Base-by-base conservation (phyloP, 2,113 vertebrate genomes). In the Corythaeola cristata region DNA sequence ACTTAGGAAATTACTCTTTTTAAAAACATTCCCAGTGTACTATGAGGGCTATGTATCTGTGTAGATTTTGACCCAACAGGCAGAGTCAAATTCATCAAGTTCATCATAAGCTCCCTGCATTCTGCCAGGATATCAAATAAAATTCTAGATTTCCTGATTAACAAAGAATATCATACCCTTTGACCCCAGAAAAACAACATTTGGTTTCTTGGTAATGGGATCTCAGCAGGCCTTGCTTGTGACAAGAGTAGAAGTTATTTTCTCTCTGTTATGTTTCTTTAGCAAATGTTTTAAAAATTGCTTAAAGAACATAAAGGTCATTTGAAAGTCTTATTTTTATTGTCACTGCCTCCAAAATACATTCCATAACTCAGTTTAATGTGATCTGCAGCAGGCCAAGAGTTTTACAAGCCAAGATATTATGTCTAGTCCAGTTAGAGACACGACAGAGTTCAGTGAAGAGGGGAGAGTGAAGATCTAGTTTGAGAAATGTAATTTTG, bases 291-390 rank as follows among this genome's bases (percentile, higher is more conserved):
- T 97, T 93, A 78, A 95, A 93, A 93, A 95, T 93, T 96, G 80
- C 92, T 97, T 96, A 63, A 97, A 94, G 88, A 96, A 96, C 92
- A 76, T 96, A 95, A 96, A 94, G 87, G 86, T 97, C 96, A 96
- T 96, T 97, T 82, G 33, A 96, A 97, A 97, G 84, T 95, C 93
- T 94, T 97, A 78, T 96, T 98, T 98, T 98, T 97, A 98, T 96
- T 97, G 91, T 95, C 92, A 94, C 82, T 96, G 96, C 96, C 96
- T 97, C 87, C 91, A 97, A 94, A 98, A 95, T 68, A 33, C 97
- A 97, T 98, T 98, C 96, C 96, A 90, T 96, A 96, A 90, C 95
- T 96, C 77, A 97, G 66, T 96, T 97, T 96, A 97, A 97, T 96
- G 94, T 75, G 94, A 26, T 97, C 86, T 97, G 89, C 89, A 93